Percentiles rank a stretch among this genome's conserved stretches.
phyloP scores from a whole-genome alignment of 2,888 invertebrate species.

The Trypoxylon attenuatum region DNA sequence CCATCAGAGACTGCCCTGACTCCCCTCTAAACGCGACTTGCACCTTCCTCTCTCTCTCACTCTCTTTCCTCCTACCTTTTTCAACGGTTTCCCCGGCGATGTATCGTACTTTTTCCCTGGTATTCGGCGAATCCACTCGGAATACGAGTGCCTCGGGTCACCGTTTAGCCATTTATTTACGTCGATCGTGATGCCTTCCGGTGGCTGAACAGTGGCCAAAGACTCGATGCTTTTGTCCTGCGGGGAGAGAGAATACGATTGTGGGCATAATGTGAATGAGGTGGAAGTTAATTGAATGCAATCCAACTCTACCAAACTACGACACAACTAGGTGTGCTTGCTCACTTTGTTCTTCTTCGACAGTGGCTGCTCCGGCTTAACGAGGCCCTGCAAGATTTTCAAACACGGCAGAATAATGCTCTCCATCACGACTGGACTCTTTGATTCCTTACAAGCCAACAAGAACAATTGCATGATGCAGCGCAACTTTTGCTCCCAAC shows the following conservation, averaged over 20 bases:
- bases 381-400: slow-evolving; percentile 90
- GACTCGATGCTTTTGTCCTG: slow-evolving; percentile 76
- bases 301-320: no score
- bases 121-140: slow-evolving; percentile 83
- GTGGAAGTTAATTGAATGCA: no score
- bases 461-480: slow-evolving; percentile 92
- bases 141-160: slow-evolving; percentile 82
- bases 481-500: slow-evolving; percentile 94
- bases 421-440: slow-evolving; percentile 91
- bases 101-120: slow-evolving; percentile 73
- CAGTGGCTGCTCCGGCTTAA: slow-evolving; percentile 80
- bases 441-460: slow-evolving; percentile 84
- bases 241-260: neutral
- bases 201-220: slow-evolving; percentile 76
- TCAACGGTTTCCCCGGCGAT: slow-evolving; percentile 63
- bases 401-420: slow-evolving; percentile 94
- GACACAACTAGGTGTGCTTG: no score
- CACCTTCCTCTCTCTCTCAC: no score
- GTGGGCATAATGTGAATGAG: no score
- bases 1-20: no score
- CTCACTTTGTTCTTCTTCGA: slow-evolving; percentile 77
- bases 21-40: no score
- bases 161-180: slow-evolving; percentile 85
- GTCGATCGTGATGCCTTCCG: slow-evolving; percentile 82
- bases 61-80: slow-evolving; percentile 56